A percentile compares a stretch with the other conserved stretches of the same genome.
Conservation (phyloP, 53 echinoderm and acorn worm genomes). For the Zoroaster sp. region DNA sequence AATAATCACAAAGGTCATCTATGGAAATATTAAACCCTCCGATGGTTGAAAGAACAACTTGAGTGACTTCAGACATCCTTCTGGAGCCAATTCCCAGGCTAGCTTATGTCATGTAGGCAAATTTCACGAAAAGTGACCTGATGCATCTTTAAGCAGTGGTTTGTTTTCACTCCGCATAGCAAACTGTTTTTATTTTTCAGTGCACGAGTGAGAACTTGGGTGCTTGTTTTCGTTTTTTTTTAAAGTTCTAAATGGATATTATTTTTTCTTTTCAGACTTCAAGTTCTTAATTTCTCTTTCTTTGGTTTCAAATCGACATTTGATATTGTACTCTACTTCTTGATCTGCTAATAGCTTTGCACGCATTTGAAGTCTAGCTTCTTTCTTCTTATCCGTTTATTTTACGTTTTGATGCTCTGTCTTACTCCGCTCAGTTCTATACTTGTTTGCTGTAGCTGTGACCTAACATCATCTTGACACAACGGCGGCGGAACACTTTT, state of each 20-base stretch:
- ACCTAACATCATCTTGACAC: too few species aligned
- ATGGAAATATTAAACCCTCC: conserved; percentile 3
- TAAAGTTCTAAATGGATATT: neutral
- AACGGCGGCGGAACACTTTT: too few species aligned
- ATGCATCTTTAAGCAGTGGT: neutral
- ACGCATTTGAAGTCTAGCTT: neutral
- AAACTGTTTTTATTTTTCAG: neutral
- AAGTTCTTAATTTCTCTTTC: too few species aligned
- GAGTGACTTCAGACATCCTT: neutral
- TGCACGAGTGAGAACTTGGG: neutral
- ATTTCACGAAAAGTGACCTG: neutral
- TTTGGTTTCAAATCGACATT: too few species aligned
- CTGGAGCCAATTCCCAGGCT: conserved; percentile 7
- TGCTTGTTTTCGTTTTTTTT: neutral
- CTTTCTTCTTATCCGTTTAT: neutral
- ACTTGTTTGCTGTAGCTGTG: neutral
- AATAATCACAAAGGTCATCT: conserved; percentile 26
- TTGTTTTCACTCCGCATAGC: neutral
- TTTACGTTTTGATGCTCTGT: neutral
- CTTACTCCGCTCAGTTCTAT: neutral
- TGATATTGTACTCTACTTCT: too few species aligned
- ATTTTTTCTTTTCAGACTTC: neutral
- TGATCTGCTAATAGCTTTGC: too few species aligned
- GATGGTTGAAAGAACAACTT: neutral
- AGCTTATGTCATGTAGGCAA: neutral